phyloP scores from a whole-genome alignment of 2,797 vertebrate genomes.

The Sternotherus odoratus region DNA sequence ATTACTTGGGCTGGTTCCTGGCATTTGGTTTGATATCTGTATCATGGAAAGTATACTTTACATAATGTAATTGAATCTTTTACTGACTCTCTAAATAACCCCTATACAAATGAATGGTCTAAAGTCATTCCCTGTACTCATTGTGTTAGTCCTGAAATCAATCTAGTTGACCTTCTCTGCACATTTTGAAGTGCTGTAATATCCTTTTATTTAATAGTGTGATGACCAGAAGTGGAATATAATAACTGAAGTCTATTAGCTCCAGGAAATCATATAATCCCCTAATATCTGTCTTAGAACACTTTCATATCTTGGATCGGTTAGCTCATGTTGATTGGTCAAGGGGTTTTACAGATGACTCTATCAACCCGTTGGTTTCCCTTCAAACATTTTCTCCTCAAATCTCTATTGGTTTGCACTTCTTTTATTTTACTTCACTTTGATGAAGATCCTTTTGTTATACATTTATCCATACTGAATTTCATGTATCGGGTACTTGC shows the following conservation, averaged over 20 bases:
- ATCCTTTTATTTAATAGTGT: background rate
- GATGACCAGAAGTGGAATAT: background rate
- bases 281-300: background rate
- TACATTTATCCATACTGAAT: background rate
- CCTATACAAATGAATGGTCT: background rate
- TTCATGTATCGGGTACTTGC: background rate
- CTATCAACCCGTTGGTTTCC: background rate
- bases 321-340: background rate
- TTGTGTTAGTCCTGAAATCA: conserved; percentile 1
- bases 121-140: background rate
- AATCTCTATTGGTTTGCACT: background rate
- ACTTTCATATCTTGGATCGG: background rate
- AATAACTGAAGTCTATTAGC: background rate
- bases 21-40: accelerated
- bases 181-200: background rate
- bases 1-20: background rate
- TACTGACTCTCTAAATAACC: background rate
- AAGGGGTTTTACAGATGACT: background rate
- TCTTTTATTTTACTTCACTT: background rate
- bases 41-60: background rate
- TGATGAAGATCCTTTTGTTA: background rate
- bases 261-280: conserved; percentile 29
- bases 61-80: background rate
- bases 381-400: background rate
- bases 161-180: conserved; percentile 4